Evolutionary conservation across 2,888 invertebrate species (phyloP).

Genomic region (Harpalus rufipes): DNA sequence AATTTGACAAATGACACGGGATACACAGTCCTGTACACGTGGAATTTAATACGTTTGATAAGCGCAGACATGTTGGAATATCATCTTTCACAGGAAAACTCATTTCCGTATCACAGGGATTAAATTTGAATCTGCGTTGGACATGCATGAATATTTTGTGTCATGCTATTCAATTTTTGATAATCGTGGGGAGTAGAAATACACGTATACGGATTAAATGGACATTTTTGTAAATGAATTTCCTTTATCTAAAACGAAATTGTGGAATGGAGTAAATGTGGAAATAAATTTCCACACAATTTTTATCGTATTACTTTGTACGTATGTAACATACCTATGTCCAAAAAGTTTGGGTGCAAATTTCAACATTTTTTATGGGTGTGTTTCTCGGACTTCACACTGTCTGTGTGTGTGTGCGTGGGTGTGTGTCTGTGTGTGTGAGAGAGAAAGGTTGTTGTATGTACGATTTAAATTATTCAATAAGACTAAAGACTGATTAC

Average conservation of each 20-base stretch:
- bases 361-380: too few species aligned
- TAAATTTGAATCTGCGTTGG: slow-evolving; percentile 10
- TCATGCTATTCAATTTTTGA: slow-evolving; percentile 14
- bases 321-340: too few species aligned
- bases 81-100: slow-evolving; percentile 18
- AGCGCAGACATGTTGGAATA: slow-evolving; percentile 26
- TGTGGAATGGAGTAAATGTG: background rate
- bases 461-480: too few species aligned
- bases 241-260: background rate
- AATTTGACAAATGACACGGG: slow-evolving; percentile 23
- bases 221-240: background rate
- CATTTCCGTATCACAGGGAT: slow-evolving; percentile 29
- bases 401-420: too few species aligned
- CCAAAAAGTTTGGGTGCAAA: too few species aligned
- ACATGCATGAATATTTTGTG: background rate
- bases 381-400: too few species aligned
- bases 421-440: too few species aligned
- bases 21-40: background rate
- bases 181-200: background rate
- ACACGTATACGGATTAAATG: background rate
- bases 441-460: too few species aligned
- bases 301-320: too few species aligned
- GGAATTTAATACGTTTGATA: slow-evolving; percentile 33
- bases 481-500: too few species aligned
- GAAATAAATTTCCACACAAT: background rate